A percentile compares a stretch with the other conserved stretches of the same genome.
These are phyloP conservation scores for Artemisiospiza belli DNA, from an alignment of 2,113 vertebrate species.

Conservation along the genomic window DNA sequence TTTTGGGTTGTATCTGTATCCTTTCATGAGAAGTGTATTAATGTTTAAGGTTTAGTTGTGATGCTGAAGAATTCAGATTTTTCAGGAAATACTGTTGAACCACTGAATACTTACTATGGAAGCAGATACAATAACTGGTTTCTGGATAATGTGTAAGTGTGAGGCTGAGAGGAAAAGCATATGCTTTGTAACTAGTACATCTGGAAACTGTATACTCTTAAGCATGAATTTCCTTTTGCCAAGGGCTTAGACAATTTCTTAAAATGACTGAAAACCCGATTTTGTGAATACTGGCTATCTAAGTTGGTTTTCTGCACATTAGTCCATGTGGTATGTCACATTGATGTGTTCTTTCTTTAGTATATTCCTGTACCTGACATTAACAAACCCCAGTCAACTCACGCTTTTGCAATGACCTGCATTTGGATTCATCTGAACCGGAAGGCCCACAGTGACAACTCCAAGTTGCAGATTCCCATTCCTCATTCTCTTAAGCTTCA, in stretches of 20 bases:
- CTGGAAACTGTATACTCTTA: background rate
- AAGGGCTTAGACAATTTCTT: background rate
- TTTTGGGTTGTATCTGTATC: background rate
- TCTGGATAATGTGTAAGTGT: background rate
- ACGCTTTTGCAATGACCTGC: constrained; percentile 98
- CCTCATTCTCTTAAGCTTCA: constrained; percentile 97
- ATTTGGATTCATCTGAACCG: constrained; percentile 99
- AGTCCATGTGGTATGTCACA: background rate
- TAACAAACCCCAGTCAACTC: constrained; percentile 98
- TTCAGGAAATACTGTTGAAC: background rate
- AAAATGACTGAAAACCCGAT: background rate
- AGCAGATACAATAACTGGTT: background rate
- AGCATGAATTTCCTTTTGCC: background rate
- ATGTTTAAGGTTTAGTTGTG: background rate
- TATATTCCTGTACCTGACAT: constrained; percentile 98
- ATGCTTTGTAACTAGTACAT: background rate
- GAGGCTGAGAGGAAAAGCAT: background rate
- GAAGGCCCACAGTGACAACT: constrained; percentile 96
- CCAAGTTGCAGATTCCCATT: constrained; percentile 95
- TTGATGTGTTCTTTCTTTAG: constrained; percentile 68
- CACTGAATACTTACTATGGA: background rate
- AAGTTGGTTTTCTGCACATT: background rate
- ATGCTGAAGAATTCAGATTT: background rate
- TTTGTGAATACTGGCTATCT: background rate
- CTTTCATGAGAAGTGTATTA: background rate